phyloP scores from a whole-genome alignment of 2,797 vertebrate genomes.

The Falco rusticolus region DNA sequence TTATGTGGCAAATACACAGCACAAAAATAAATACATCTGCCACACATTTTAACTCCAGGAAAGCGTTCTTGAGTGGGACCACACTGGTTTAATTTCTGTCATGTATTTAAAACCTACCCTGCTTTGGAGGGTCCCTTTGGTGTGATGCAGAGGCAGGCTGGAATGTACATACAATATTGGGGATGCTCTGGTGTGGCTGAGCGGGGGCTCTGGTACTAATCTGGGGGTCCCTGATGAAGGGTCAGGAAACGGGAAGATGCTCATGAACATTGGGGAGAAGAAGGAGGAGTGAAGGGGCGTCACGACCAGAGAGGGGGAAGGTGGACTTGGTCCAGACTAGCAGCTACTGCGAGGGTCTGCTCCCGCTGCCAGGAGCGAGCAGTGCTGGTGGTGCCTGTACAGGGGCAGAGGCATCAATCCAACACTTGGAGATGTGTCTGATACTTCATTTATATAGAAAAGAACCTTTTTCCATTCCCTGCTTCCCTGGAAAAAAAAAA shows the following conservation, averaged over 20 bases:
- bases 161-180: accelerated
- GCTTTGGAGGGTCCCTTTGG: background rate
- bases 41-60: slow-evolving; percentile 30
- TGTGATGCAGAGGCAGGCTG: background rate
- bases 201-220: background rate
- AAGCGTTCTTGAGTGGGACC: slow-evolving; percentile 2
- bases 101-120: background rate
- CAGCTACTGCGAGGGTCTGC: background rate
- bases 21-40: slow-evolving; percentile 28
- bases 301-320: accelerated
- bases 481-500: background rate
- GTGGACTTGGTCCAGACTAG: accelerated
- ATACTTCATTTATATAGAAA: slow-evolving; percentile 4
- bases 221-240: accelerated
- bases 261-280: background rate
- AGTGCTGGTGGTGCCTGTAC: background rate
- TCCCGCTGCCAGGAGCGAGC: accelerated
- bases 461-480: background rate
- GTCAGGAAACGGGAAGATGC: background rate
- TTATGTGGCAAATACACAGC: slow-evolving; percentile 42
- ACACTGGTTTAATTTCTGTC: slow-evolving; percentile 52
- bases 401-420: accelerated
- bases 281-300: background rate
- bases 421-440: background rate
- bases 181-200: background rate